A percentile compares a stretch with the other conserved stretches of the same genome.
These are phyloP conservation scores for Anseranas semipalmata DNA, from an alignment of 2,113 vertebrate species.

Conservation along the genomic window DNA sequence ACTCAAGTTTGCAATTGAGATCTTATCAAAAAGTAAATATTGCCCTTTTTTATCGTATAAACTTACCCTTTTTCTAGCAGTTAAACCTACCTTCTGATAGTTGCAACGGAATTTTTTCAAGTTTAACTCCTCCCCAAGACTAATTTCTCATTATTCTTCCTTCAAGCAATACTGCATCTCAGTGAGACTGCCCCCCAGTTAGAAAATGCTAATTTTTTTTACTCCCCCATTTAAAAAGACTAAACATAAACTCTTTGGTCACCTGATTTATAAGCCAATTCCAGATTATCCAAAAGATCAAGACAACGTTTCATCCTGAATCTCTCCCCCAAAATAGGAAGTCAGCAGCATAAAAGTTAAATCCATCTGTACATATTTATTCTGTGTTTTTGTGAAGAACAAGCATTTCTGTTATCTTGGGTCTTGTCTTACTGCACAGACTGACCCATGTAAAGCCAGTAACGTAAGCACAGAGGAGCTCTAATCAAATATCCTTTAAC, in stretches of 20 bases:
- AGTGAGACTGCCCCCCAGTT: background rate
- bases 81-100: background rate
- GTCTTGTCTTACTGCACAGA: background rate
- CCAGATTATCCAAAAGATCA: background rate
- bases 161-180: background rate
- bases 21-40: background rate
- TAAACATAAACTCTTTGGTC: background rate
- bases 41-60: background rate
- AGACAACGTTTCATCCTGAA: background rate
- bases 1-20: background rate
- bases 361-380: background rate
- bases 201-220: background rate
- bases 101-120: background rate
- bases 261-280: background rate
- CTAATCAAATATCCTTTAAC: background rate
- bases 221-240: background rate
- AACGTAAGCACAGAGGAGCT: accelerated
- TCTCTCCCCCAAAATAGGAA: background rate
- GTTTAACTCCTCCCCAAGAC: background rate
- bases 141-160: background rate
- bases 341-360: background rate
- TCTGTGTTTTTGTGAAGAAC: background rate
- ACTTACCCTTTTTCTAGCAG: background rate
- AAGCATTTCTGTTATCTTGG: background rate
- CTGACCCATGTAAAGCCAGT: background rate